Conservation (phyloP, 92 coral and sea anemone genomes). For the Heteractis magnifica region DNA sequence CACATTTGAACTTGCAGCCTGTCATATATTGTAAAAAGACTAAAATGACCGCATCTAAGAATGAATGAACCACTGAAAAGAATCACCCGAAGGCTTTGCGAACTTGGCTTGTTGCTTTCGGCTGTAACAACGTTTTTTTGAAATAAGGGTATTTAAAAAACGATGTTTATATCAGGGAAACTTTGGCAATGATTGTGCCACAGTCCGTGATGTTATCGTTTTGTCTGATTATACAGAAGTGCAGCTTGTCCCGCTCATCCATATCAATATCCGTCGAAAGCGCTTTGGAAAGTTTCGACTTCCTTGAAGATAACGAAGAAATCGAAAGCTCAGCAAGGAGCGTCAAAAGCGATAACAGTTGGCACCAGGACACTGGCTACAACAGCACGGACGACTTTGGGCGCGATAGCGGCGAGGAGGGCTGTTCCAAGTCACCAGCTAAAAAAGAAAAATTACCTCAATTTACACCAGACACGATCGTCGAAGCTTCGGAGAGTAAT, state of each 20-base stretch:
- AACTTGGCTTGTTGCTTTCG: too few species aligned
- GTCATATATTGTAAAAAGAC: too few species aligned
- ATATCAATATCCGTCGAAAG: constrained; percentile 92
- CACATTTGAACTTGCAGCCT: too few species aligned
- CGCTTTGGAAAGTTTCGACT: constrained; percentile 95
- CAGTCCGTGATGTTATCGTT: not conserved
- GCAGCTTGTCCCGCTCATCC: constrained; percentile 73
- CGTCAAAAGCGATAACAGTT: constrained; percentile 72
- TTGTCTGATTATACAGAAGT: constrained; percentile 49
- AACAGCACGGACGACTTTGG: constrained; percentile 84
- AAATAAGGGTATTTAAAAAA: too few species aligned
- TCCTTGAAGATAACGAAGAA: constrained; percentile 88
- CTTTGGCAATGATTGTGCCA: not conserved
- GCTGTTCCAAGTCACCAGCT: constrained; percentile 32
- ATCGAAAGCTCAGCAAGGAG: constrained; percentile 73
- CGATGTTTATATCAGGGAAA: too few species aligned
- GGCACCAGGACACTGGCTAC: constrained; percentile 92
- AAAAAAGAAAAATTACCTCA: constrained; percentile 18
- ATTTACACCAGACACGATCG: constrained; percentile 38
- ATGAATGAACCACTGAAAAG: too few species aligned
- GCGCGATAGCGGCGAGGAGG: constrained; percentile 52
- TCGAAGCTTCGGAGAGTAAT: constrained; percentile 39
- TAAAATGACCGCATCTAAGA: too few species aligned
- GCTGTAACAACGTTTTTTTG: too few species aligned
- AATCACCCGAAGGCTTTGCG: too few species aligned